phyloP scores from a whole-genome alignment of 1,140 invertebrate genomes.

The Bombus consobrinus region DNA sequence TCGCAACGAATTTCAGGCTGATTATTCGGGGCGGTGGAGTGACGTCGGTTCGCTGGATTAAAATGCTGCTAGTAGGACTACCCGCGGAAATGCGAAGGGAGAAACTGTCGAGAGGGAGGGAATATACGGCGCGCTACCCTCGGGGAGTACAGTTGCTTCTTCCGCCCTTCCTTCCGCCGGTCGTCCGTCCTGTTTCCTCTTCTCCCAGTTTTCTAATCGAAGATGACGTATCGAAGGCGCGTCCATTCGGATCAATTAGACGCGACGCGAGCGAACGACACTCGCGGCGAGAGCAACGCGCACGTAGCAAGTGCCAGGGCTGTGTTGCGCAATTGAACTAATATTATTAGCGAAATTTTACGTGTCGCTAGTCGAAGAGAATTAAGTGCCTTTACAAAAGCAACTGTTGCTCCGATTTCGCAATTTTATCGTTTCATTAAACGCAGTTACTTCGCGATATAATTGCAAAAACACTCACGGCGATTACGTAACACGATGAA shows the following conservation, averaged over 20 bases:
- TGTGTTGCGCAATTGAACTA: too few relatives aligned
- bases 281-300: too few relatives aligned
- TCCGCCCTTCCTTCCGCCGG: slow-evolving; percentile 31
- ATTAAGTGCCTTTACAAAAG: too few relatives aligned
- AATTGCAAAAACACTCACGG: too few relatives aligned
- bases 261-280: not conserved
- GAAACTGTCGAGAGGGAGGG: slow-evolving; percentile 42
- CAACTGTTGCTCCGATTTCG: too few relatives aligned
- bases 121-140: slow-evolving; percentile 51
- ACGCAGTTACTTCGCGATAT: too few relatives aligned
- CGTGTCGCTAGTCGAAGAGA: too few relatives aligned
- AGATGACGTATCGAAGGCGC: not conserved
- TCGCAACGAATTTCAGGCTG: slow-evolving; percentile 80
- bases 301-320: too few relatives aligned
- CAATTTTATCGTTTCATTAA: too few relatives aligned
- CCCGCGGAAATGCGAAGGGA: slow-evolving; percentile 44
- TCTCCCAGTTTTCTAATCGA: not conserved
- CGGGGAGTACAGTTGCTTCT: slow-evolving; percentile 27
- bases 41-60: slow-evolving; percentile 78
- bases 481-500: too few relatives aligned
- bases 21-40: slow-evolving; percentile 78
- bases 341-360: too few relatives aligned
- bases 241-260: not conserved
- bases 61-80: slow-evolving; percentile 72
- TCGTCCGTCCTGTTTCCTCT: not conserved